Evolutionary conservation across 2,113 vertebrate genomes (phyloP).

Genomic region (Egretta garzetta): DNA sequence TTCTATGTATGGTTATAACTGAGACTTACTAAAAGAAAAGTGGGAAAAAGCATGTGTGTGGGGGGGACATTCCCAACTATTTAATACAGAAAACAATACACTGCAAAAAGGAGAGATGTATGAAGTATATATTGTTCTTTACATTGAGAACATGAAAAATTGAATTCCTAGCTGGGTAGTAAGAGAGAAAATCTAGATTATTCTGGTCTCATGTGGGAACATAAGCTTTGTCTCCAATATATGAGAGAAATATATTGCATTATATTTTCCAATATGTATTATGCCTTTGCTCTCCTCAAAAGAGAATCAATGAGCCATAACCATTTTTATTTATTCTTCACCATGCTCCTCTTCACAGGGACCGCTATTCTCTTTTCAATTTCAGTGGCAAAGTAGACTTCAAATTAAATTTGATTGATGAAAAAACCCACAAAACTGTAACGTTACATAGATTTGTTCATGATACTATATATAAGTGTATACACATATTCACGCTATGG

Average conservation of each 20-base stretch:
- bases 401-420: not conserved
- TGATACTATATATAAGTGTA: not conserved
- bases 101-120: not conserved
- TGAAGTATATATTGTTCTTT: not conserved
- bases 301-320: not conserved
- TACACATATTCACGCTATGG: not conserved
- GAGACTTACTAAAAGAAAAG: not conserved
- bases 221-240: not conserved
- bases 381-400: not conserved
- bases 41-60: not conserved
- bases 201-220: not conserved
- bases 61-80: not conserved
- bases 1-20: rapidly evolving
- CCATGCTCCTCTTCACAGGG: not conserved
- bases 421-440: not conserved
- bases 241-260: not conserved
- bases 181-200: not conserved
- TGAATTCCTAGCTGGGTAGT: not conserved
- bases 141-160: not conserved
- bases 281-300: not conserved
- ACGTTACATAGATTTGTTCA: not conserved
- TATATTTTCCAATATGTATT: not conserved
- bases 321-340: not conserved
- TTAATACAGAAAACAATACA: not conserved
- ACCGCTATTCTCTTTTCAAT: not conserved